These are phyloP conservation scores for Zaprionus lachaisei DNA, from an alignment of 1,140 invertebrate species.

Conservation along the genomic window DNA sequence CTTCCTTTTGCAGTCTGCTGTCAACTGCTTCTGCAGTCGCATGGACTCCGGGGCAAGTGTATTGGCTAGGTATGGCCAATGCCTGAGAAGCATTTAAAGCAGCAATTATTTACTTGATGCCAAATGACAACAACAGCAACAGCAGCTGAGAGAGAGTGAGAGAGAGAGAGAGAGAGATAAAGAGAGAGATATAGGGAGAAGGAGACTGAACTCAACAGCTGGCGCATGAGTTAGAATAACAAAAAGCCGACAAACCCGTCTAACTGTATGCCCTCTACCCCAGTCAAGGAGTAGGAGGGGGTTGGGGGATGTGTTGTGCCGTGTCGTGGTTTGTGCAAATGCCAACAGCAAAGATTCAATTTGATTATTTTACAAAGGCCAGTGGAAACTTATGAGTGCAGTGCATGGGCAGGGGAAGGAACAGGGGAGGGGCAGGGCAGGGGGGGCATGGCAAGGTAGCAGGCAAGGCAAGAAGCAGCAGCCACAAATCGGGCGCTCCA, in stretches of 20 bases:
- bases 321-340: conserved; percentile 23
- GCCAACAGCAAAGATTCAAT: conserved; percentile 54
- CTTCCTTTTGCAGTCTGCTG: neutral
- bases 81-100: conserved; percentile 83
- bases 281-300: no score
- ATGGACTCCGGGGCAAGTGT: neutral
- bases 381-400: conserved; percentile 36
- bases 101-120: conserved; percentile 82
- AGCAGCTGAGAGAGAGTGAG: conserved; percentile 1
- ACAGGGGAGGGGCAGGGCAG: no score
- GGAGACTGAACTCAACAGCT: neutral
- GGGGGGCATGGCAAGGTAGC: no score
- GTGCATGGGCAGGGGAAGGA: neutral
- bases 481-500: conserved; percentile 18
- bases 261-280: neutral
- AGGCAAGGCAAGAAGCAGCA: neutral
- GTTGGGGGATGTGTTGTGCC: conserved; percentile 12
- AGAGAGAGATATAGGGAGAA: neutral
- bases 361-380: conserved; percentile 72
- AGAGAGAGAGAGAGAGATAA: neutral
- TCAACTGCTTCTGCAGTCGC: neutral
- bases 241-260: conserved; percentile 29
- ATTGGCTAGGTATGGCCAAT: conserved; percentile 43
- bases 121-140: conserved; percentile 70
- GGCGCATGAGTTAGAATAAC: conserved; percentile 54